Conservation (phyloP, 2,797 vertebrate genomes). For the Ctenosaura bakeri region DNA sequence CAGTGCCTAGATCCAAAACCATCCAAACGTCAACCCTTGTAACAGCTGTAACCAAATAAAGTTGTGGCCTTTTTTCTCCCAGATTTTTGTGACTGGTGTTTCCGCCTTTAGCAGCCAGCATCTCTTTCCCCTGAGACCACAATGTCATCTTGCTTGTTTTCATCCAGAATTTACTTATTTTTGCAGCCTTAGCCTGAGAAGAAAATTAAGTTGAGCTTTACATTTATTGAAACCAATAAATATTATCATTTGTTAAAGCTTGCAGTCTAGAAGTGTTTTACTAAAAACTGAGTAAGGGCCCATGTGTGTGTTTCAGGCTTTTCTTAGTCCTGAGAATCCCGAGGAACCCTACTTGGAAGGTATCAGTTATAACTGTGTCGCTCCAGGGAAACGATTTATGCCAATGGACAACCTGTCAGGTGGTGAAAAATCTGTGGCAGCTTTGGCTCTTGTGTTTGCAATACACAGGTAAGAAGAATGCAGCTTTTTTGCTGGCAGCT, state of each 20-base stretch:
- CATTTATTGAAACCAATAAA: neutral
- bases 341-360: constrained; percentile 96
- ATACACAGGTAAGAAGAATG: constrained; percentile 88
- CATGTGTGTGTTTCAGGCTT: constrained; percentile 84
- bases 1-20: no score
- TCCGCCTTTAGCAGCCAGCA: no score
- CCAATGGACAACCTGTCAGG: constrained; percentile 97
- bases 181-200: neutral
- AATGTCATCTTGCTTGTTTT: neutral
- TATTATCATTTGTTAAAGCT: neutral
- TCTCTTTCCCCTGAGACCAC: no score
- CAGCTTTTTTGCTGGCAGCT: rapidly evolving
- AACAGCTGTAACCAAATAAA: no score
- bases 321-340: constrained; percentile 91
- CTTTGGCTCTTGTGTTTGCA: constrained; percentile 92
- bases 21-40: no score
- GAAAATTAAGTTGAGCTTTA: neutral
- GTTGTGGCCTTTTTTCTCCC: no score
- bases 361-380: constrained; percentile 93
- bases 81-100: no score
- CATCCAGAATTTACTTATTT: neutral
- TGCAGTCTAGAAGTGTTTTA: neutral
- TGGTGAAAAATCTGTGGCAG: constrained; percentile 94
- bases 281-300: neutral
- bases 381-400: constrained; percentile 95